Evolutionary conservation across 2,113 vertebrate species (phyloP).

Genomic region (Otus sunia): DNA sequence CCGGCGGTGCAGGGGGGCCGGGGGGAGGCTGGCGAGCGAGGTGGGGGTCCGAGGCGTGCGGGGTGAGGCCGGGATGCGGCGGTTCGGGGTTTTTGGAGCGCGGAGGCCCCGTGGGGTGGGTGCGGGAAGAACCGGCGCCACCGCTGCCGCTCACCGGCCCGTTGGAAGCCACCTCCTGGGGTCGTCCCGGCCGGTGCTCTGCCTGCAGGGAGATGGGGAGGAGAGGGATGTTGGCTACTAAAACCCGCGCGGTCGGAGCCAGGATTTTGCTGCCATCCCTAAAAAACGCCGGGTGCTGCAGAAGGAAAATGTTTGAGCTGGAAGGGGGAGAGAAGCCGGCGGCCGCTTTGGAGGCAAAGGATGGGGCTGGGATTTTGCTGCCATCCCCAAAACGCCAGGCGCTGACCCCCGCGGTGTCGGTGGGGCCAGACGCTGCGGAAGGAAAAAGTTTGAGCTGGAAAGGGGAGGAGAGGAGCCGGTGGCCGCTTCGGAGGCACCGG

Average conservation of each 20-base stretch:
- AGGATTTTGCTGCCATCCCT: background rate
- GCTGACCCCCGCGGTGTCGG: too few relatives aligned
- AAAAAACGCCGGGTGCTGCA: background rate
- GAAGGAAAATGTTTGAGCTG: background rate
- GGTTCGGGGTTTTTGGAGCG: slow-evolving; percentile 71
- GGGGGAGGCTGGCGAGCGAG: background rate
- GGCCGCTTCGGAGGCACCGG: too few relatives aligned
- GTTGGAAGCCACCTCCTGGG: slow-evolving; percentile 75
- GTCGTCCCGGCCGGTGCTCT: slow-evolving; percentile 53
- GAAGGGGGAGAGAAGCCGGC: background rate
- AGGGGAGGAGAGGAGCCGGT: background rate
- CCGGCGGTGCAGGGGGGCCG: background rate
- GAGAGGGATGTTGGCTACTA: accelerated
- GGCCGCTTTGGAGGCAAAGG: too few relatives aligned
- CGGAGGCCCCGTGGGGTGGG: slow-evolving; percentile 30
- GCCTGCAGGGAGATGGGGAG: slow-evolving; percentile 32
- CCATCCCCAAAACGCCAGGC: background rate
- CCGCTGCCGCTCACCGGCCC: slow-evolving; percentile 68
- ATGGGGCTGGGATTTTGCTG: background rate
- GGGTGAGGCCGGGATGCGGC: slow-evolving; percentile 70
- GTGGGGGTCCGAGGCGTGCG: slow-evolving; percentile 65
- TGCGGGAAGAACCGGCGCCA: slow-evolving; percentile 17
- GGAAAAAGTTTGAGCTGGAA: background rate
- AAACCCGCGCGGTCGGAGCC: accelerated
- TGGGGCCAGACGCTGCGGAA: background rate